Evolutionary conservation across 1,140 invertebrate species (phyloP).

Genomic region (Halotydeus destructor): DNA sequence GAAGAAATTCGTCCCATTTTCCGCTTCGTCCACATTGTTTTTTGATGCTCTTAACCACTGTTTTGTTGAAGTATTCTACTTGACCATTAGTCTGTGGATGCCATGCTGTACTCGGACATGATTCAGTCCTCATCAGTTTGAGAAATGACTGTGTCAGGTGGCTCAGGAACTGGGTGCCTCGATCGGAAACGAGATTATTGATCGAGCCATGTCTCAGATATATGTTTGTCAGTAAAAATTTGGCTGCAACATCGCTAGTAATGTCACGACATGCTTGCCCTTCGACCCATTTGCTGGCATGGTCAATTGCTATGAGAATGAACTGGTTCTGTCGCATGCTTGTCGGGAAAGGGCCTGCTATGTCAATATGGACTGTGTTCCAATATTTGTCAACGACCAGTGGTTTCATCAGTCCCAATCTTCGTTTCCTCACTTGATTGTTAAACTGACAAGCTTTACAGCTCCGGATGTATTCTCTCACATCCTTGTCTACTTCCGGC

Average conservation of each 20-base stretch:
- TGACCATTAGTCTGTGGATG: constrained; percentile 17
- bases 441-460: constrained; percentile 1
- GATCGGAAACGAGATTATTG: constrained; percentile 18
- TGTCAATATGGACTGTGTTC: constrained; percentile 18
- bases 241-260: neutral
- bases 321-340: constrained; percentile 16
- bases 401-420: constrained; percentile 8
- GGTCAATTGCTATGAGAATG: constrained; percentile 17
- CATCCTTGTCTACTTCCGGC: neutral
- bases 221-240: constrained; percentile 20
- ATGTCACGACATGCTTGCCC: constrained; percentile 13
- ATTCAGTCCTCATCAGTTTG: constrained; percentile 12
- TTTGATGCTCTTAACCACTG: no score
- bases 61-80: constrained; percentile 17
- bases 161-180: constrained; percentile 3
- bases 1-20: no score
- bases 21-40: no score
- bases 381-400: constrained; percentile 10
- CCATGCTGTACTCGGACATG: constrained; percentile 13
- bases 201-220: constrained; percentile 21
- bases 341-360: constrained; percentile 16
- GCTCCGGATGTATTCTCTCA: neutral
- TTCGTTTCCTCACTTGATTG: neutral
- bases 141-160: constrained; percentile 4
- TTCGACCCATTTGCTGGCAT: constrained; percentile 18